Conservation (phyloP, 37 sponge, comb jelly and placozoan species). For the Agelas oroides region DNA sequence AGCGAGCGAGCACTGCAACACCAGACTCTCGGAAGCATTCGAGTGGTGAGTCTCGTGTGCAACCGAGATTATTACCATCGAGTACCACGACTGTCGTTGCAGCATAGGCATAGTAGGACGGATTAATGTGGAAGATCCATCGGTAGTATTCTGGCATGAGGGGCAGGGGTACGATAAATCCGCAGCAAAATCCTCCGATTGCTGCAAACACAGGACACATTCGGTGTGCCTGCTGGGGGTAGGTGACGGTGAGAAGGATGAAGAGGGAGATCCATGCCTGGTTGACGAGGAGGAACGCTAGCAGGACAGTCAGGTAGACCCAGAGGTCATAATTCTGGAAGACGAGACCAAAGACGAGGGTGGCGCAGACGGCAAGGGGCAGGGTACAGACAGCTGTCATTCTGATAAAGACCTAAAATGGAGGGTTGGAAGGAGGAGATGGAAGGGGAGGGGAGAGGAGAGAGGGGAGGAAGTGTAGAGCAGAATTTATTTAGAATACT, state of each 20-base stretch:
- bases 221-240: slow-evolving; percentile 61
- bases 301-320: slow-evolving; percentile 30
- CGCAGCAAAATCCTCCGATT: slow-evolving; percentile 77
- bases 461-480: too few relatives aligned
- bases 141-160: slow-evolving; percentile 65
- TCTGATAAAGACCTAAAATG: slow-evolving; percentile 71
- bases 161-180: slow-evolving; percentile 75
- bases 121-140: slow-evolving; percentile 81
- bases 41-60: slow-evolving; percentile 22
- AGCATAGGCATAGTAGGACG: slow-evolving; percentile 79
- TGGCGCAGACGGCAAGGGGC: slow-evolving; percentile 59
- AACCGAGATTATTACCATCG: slow-evolving; percentile 9
- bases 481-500: too few relatives aligned
- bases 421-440: too few relatives aligned
- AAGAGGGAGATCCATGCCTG: slow-evolving; percentile 75
- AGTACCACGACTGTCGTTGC: slow-evolving; percentile 53
- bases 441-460: too few relatives aligned
- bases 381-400: slow-evolving; percentile 64
- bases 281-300: slow-evolving; percentile 75
- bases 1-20: slow-evolving; percentile 19
- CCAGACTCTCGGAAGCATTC: slow-evolving; percentile 71
- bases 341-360: slow-evolving; percentile 41
- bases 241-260: slow-evolving; percentile 64
- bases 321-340: slow-evolving; percentile 26
- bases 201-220: slow-evolving; percentile 81